Evolutionary conservation across 2,113 vertebrate genomes (phyloP), one percentile per base, ranked within the genome.

Genomic region (Anolis carolinensis): DNA sequence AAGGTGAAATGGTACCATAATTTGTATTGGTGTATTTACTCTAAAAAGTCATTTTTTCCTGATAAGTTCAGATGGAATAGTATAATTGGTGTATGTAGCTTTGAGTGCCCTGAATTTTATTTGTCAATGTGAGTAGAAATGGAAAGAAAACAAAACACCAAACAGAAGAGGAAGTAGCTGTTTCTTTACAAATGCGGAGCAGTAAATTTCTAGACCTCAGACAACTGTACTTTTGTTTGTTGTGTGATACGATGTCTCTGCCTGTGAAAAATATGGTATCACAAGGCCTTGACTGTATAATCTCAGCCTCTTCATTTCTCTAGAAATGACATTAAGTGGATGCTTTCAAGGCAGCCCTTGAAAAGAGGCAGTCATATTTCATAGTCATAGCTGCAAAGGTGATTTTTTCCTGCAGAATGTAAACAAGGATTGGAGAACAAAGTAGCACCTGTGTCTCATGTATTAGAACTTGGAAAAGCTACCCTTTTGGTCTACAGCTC

Each of bases 271-370:
- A 30, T 70, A 39, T 27, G 65, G 75, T 34, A 55, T 23, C 8
- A 44, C 20, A 20, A 55, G 44, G 16, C 52, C 23, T 36, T 67
- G 36, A 16, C 67, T 52, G 62, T 34, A 36, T 72, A 13, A 34
- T 71, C n/a, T 67, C 77, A 87, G 55, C 30, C 55, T 88, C 87
- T 90, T 83, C 83, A 39, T 79, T 5, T 4, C 50, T 90, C 80
- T 72, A 70, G 84, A 67, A 50, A 65, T 59, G 71, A 32, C 23
- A 44, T 13, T 20, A 23, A 13, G 5, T 48, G 25, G 73, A 71
- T 79, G 75, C 25, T 32, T 59, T 68, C 48, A 79, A 77, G 65
- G 65, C 81, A 89, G 91, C 79, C 74, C 3, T 52, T 32, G 48
- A 70, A 34, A 72, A 72, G 9, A 21, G 32, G 68, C 74, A 71